These are phyloP conservation scores for Melikaiella ostensackeni DNA, from an alignment of 2,888 invertebrate species.

Conservation along the genomic window DNA sequence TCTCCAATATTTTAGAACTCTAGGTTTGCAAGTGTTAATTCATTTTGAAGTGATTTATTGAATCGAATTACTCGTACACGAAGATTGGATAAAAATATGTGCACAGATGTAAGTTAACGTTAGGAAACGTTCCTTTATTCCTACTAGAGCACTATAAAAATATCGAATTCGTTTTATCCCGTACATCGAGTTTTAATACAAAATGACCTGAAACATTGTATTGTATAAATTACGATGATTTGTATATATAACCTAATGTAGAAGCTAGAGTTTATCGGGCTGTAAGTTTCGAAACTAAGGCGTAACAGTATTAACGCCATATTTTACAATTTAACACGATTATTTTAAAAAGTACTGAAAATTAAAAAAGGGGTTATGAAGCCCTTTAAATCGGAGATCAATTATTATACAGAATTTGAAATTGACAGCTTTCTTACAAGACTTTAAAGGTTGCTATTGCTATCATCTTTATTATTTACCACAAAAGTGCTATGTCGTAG, in stretches of 20 bases:
- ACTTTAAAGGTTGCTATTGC: slow-evolving; percentile 25
- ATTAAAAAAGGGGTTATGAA: background rate
- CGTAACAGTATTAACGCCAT: slow-evolving; percentile 14
- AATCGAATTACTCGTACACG: background rate
- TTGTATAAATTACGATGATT: slow-evolving; percentile 22
- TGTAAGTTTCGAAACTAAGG: slow-evolving; percentile 21
- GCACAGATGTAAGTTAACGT: slow-evolving; percentile 6
- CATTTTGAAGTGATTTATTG: background rate
- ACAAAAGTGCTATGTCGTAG: slow-evolving; percentile 33
- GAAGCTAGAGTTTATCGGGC: slow-evolving; percentile 23
- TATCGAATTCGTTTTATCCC: slow-evolving; percentile 11
- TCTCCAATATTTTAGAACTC: background rate
- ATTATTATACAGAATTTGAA: slow-evolving; percentile 6
- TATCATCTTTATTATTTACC: slow-evolving; percentile 18
- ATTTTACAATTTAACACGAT: slow-evolving; percentile 9
- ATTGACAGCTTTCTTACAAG: slow-evolving; percentile 10
- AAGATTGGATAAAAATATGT: background rate
- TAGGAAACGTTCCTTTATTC: background rate
- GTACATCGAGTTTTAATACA: slow-evolving; percentile 33
- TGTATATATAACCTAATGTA: slow-evolving; percentile 26
- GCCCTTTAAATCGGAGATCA: background rate
- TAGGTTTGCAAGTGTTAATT: background rate
- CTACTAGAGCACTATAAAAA: background rate
- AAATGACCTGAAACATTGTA: slow-evolving; percentile 35
- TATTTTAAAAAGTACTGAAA: slow-evolving; percentile 1